phyloP scores from a whole-genome alignment of 2,113 vertebrate genomes.

The Pantherophis guttatus region DNA sequence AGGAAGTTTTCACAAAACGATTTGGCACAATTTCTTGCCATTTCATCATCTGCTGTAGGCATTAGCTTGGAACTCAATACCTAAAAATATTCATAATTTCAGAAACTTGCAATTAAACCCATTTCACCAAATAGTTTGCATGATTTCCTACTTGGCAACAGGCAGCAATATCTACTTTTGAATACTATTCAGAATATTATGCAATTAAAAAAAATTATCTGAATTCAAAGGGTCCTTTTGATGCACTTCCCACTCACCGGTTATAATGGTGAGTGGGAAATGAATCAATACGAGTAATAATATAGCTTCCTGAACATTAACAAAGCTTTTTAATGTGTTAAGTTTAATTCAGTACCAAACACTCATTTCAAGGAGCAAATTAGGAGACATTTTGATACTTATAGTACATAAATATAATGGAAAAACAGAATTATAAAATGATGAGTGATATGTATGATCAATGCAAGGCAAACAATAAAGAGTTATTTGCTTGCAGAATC shows the following conservation, averaged over 20 bases:
- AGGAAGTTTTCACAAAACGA: conserved; percentile 99
- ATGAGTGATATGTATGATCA: background rate
- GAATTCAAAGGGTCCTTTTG: background rate
- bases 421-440: background rate
- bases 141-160: background rate
- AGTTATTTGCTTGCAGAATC: background rate
- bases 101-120: conserved; percentile 3
- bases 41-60: conserved; percentile 98
- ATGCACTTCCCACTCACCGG: background rate
- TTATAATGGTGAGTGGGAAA: background rate
- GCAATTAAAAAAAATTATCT: background rate
- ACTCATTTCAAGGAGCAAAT: background rate
- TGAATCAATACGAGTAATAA: background rate
- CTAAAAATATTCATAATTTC: conserved; percentile 61
- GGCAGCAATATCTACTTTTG: background rate
- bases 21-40: conserved; percentile 97
- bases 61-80: conserved; percentile 99
- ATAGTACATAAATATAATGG: background rate
- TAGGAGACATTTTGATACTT: background rate
- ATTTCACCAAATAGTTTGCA: background rate
- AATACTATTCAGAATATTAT: background rate
- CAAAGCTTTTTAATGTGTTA: background rate
- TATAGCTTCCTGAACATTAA: background rate
- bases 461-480: background rate
- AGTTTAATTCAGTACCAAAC: background rate